A percentile compares a stretch with the other conserved stretches of the same genome.
These are phyloP conservation scores for Drosophila prostipennis DNA, from an alignment of 2,888 invertebrate species.

Conservation along the genomic window DNA sequence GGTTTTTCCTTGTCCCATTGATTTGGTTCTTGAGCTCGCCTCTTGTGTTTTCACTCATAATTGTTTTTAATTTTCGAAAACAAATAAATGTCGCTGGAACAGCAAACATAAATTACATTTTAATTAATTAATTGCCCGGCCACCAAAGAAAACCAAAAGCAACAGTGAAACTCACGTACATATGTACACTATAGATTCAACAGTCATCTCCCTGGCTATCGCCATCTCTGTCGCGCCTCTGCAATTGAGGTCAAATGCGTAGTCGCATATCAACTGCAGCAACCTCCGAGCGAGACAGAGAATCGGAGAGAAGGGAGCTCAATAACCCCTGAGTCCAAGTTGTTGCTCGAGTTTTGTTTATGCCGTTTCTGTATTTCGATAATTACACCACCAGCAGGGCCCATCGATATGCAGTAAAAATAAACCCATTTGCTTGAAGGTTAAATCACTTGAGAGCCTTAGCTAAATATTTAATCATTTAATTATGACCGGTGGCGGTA, in stretches of 20 bases:
- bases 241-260: constrained; percentile 47
- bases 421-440: constrained; percentile 34
- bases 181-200: neutral
- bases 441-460: constrained; percentile 30
- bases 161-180: constrained; percentile 10
- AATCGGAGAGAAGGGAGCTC: constrained; percentile 23
- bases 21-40: constrained; percentile 18
- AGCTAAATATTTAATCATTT: constrained; percentile 42
- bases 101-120: constrained; percentile 54
- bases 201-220: constrained; percentile 1
- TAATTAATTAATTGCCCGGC: constrained; percentile 54
- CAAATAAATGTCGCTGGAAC: constrained; percentile 43
- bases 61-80: constrained; percentile 53
- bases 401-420: constrained; percentile 13
- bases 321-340: constrained; percentile 30
- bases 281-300: constrained; percentile 12
- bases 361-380: constrained; percentile 18
- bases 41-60: constrained; percentile 32
- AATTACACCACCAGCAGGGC: constrained; percentile 17
- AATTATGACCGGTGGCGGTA: constrained; percentile 28
- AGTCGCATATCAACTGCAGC: constrained; percentile 38
- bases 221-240: constrained; percentile 27
- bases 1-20: constrained; percentile 34
- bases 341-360: constrained; percentile 35
- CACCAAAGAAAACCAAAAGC: constrained; percentile 22